phyloP scores from a whole-genome alignment of 2,888 invertebrate genomes.

The Sesia bembeciformis region DNA sequence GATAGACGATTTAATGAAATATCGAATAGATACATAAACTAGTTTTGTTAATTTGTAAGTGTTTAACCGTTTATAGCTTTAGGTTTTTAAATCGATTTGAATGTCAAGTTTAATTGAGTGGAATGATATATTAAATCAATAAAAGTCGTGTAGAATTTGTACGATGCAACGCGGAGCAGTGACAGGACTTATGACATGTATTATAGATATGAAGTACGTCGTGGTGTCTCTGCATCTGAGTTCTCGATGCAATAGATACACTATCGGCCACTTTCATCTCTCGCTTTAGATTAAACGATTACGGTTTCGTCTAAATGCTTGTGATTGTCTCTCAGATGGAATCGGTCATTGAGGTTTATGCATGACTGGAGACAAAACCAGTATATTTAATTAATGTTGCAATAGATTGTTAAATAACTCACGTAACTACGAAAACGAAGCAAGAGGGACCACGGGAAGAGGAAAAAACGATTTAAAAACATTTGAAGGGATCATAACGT shows the following conservation, averaged over 20 bases:
- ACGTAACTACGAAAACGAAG: too few species aligned
- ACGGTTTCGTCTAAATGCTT: constrained; percentile 65
- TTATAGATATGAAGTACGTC: constrained; percentile 14
- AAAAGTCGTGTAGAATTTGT: neutral
- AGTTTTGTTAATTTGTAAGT: too few species aligned
- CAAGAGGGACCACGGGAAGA: too few species aligned
- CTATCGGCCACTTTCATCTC: constrained; percentile 69
- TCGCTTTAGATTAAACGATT: constrained; percentile 63
- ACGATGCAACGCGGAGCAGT: constrained; percentile 23
- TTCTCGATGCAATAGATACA: constrained; percentile 28
- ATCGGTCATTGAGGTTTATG: constrained; percentile 50
- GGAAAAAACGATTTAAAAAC: too few species aligned
- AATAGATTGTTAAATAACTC: too few species aligned
- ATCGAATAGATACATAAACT: too few species aligned
- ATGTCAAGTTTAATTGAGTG: too few species aligned
- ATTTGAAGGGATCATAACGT: too few species aligned
- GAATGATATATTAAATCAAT: neutral
- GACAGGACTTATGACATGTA: constrained; percentile 47
- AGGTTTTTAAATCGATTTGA: too few species aligned
- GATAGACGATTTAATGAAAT: too few species aligned
- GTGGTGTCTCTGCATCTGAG: constrained; percentile 19
- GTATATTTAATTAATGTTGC: constrained; percentile 1
- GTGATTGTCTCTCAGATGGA: constrained; percentile 49
- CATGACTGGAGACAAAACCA: constrained; percentile 31
- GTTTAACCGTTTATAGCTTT: too few species aligned